A percentile compares a stretch with the other conserved stretches of the same genome.
Conservation (phyloP, 1,140 invertebrate species). For the Drosophila repleta region DNA sequence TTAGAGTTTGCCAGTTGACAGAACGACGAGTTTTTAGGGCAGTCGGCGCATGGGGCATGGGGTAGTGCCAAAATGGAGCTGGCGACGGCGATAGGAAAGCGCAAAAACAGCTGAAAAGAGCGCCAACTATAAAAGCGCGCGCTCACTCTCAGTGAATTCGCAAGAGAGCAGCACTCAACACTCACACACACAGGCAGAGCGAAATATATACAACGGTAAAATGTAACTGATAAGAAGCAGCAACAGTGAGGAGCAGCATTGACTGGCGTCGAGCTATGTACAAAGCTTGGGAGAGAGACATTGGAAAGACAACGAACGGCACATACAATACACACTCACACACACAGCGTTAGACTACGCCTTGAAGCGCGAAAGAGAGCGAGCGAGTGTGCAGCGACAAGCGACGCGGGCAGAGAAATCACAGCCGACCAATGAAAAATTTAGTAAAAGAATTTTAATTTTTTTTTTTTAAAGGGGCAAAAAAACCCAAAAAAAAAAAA, state of each 20-base stretch:
- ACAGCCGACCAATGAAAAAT: slow-evolving; percentile 84
- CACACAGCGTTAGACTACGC: slow-evolving; percentile 11
- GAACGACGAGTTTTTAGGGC: slow-evolving; percentile 7
- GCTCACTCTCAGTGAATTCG: slow-evolving; percentile 24
- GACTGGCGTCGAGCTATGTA: slow-evolving; percentile 50
- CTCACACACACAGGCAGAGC: slow-evolving; percentile 33
- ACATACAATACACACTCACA: slow-evolving; percentile 27
- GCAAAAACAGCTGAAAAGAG: slow-evolving; percentile 58
- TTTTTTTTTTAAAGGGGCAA: too few species aligned
- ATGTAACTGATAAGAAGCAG: slow-evolving; percentile 65
- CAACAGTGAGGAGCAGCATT: slow-evolving; percentile 27
- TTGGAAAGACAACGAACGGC: slow-evolving; percentile 57
- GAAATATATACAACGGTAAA: slow-evolving; percentile 25
- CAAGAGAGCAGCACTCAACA: slow-evolving; percentile 34
- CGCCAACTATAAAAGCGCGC: slow-evolving; percentile 52
- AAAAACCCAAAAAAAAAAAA: too few species aligned
- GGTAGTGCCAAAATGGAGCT: slow-evolving; percentile 57
- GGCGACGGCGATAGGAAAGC: slow-evolving; percentile 44
- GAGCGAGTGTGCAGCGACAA: slow-evolving; percentile 31
- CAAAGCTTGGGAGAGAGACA: slow-evolving; percentile 47
- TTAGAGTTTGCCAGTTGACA: slow-evolving; percentile 59
- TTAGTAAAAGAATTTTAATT: slow-evolving; percentile 84
- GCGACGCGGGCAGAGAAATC: slow-evolving; percentile 76
- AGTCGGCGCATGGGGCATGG: neutral
- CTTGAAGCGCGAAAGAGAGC: slow-evolving; percentile 36